Percentiles rank a stretch among this genome's conserved stretches.
phyloP scores from a whole-genome alignment of 1,140 invertebrate genomes.

The Calephelis nemesis region DNA sequence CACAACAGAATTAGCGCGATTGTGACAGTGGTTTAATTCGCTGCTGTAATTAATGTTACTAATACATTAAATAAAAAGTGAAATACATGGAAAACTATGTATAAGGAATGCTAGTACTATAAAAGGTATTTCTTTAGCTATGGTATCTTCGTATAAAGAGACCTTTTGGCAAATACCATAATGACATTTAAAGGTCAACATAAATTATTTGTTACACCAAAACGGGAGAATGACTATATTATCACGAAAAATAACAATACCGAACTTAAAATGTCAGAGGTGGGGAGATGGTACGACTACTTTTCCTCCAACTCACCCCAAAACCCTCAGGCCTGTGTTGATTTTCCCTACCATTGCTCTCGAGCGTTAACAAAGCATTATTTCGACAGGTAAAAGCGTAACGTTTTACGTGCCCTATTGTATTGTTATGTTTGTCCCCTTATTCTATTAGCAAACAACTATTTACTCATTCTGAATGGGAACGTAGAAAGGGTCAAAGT shows the following conservation, averaged over 20 bases:
- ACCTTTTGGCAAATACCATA: conserved; percentile 49
- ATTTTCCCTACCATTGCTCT: conserved; percentile 30
- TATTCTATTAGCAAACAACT: conserved; percentile 57
- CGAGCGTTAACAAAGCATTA: conserved; percentile 33
- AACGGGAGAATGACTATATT: conserved; percentile 21
- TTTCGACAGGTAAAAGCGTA: conserved; percentile 56
- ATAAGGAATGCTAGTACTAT: too few species aligned
- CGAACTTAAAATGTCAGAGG: conserved; percentile 38
- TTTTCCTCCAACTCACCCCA: conserved; percentile 23
- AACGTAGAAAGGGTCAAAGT: conserved; percentile 10
- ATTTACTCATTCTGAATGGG: conserved; percentile 23
- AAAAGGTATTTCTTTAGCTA: too few species aligned
- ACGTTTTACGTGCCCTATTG: conserved; percentile 65
- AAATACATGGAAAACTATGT: conserved; percentile 1
- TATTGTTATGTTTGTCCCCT: conserved; percentile 58
- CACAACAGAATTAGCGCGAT: conserved; percentile 65
- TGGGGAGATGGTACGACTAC: conserved; percentile 23
- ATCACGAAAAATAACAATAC: conserved; percentile 21
- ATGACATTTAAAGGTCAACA: conserved; percentile 63
- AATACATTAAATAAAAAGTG: neutral
- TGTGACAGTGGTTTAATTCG: conserved; percentile 47
- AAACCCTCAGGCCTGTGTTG: conserved; percentile 11
- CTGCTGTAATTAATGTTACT: conserved; percentile 22
- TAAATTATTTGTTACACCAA: conserved; percentile 41
- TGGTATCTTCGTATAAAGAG: neutral